Base-by-base conservation (phyloP, 2,113 vertebrate genomes). In the Phaethon lepturus region DNA sequence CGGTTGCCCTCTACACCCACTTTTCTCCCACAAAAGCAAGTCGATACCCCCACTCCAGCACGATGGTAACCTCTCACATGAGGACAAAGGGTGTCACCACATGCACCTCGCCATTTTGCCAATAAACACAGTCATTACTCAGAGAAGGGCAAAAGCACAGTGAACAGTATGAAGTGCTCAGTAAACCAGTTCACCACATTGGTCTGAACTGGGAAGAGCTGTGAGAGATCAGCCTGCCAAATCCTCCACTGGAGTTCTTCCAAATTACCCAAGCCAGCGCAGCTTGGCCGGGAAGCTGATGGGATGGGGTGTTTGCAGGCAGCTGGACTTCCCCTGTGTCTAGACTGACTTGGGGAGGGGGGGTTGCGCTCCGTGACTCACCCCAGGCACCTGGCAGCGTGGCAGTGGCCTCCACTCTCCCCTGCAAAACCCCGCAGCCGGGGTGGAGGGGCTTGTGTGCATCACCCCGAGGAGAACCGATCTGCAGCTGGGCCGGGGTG, bases 141-240 rank as follows among this genome's bases (percentile, higher is more conserved):
- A 49, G 86, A 83, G 62, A 90, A 95, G 17, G 67, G 67, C 67
- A 90, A 80, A 86, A 88, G 79, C 50, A 15, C 71, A 47, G 18
- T 20, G 52, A 64, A 31, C 33, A 49, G 50, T 11, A 35, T 64
- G n/a, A 93, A 87, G 78, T 66, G 31, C 77, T 95, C 2, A 8
- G 86, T 88, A 92, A 94, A 95, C 88, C 91, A 86, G 89, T 86
- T 92, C 55, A 80, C 79, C 79, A 62, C 88, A 69, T 62, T 62
- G 78, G 79, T 79, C 71, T 93, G 91, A 95, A 73, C 75, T 92
- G 75, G 93, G 86, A 86, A 76, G 78, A 86, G 71, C 50, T 86
- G 59, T n/a, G 47, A 83, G 71, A 88, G 18, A 53, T 76, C 79
- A 86, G 85, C 66, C 90, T 93, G 96, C 69, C 74, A 96, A 88